Base-by-base conservation (phyloP, 1,140 invertebrate species). In the Drosophila busckii region DNA sequence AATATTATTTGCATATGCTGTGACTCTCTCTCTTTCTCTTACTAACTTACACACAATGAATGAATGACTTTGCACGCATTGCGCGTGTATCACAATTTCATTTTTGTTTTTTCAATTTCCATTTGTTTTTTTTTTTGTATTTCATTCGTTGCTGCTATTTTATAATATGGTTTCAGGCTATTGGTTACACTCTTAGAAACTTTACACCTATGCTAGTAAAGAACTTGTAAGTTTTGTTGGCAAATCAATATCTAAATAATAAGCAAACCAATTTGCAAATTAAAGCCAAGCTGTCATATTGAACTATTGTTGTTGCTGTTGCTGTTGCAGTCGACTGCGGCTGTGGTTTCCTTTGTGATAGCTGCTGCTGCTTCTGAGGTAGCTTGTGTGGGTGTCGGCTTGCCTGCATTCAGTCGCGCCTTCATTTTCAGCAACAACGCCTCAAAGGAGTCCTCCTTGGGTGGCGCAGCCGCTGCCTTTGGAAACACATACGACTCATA, bases 401-500 rank as follows among this genome's bases (percentile, higher is more conserved):
- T 87, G 41, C 68, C 65, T 15, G 70, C 56, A 62, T 53, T 84
- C 7, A 87, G n/a, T 53, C 84, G 87, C 5, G 85, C 78, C 40
- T 87, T 87, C 2, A 87, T 55, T 42, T 86, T 84, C 2, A 62
- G 45, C 35, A 87, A 26, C n/a, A 87, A 42, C 1, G 71, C 82
- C 31, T 87, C 85, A 35, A 87, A 87, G 0, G 85, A 87, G 32
- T 86, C 85, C 9, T 87, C 85, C 38, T 71, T 53, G 2, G 48
- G 53, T 4, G 80, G 58, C 2, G 45, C 34, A 15, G 50, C 54
- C 10, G 45, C 48, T 26, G 65, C 53, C 32, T 76, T 70, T 2
- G 70, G 80, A 59, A 66, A 84, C 34, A 86, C 85, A 48, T 84
- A 82, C 16, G 75, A 82, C 17, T 87, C 62, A 31, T 82, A 85